Conservation (phyloP, 2,113 vertebrate species). For the Rhabdornis inornatus region DNA sequence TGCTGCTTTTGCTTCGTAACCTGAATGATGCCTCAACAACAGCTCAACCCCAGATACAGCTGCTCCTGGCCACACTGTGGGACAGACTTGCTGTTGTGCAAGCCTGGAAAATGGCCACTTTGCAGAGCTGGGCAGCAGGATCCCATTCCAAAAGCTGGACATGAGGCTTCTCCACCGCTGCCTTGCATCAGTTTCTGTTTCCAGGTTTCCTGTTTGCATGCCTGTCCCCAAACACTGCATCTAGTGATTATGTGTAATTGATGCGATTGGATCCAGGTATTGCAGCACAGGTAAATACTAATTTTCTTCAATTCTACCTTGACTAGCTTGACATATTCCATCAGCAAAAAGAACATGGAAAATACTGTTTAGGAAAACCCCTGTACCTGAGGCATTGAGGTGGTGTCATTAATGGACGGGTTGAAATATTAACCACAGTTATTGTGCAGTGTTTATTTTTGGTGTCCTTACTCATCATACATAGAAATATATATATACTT, state of each 20-base stretch:
- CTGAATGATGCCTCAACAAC: not conserved
- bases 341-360: not conserved
- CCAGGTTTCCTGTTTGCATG: not conserved
- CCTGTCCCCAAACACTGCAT: not conserved
- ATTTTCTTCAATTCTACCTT: slow-evolving; percentile 5
- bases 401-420: not conserved
- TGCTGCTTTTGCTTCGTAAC: not conserved
- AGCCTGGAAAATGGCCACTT: not conserved
- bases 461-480: not conserved
- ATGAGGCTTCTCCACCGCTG: not conserved
- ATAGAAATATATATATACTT: not conserved
- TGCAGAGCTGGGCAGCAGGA: not conserved
- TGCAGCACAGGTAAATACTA: slow-evolving; percentile 14
- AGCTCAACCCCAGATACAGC: not conserved
- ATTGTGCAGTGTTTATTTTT: not conserved
- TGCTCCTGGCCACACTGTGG: not conserved
- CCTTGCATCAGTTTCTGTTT: not conserved
- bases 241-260: slow-evolving; percentile 16
- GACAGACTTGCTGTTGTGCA: not conserved
- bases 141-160: not conserved
- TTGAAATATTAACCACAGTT: slow-evolving; percentile 26
- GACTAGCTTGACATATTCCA: not conserved
- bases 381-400: not conserved
- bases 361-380: not conserved
- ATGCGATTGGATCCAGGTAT: not conserved